These are phyloP conservation scores for Petrolisthes manimaculis DNA, from an alignment of 2,888 invertebrate genomes.

Conservation along the genomic window DNA sequence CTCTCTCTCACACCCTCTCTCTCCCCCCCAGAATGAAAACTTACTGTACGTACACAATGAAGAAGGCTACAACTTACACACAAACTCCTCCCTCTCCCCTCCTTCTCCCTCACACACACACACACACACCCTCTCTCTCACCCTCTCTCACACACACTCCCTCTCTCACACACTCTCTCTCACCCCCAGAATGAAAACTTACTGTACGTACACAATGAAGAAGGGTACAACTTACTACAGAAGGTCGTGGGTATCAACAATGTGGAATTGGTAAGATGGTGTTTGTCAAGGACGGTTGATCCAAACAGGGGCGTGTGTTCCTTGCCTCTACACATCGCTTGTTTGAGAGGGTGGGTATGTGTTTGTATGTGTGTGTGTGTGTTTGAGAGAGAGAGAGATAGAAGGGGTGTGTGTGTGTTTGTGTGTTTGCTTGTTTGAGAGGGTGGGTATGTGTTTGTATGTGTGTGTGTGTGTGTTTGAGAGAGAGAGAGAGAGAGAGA, in stretches of 20 bases:
- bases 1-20: neutral
- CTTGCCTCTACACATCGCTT: constrained; percentile 81
- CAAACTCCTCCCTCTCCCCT: neutral
- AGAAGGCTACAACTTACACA: constrained; percentile 76
- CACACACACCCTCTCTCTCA: neutral
- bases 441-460: no score
- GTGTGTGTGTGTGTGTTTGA: neutral
- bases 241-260: constrained; percentile 81
- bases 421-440: constrained; percentile 6
- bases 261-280: constrained; percentile 79
- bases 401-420: neutral
- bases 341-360: constrained; percentile 76
- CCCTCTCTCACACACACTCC: no score
- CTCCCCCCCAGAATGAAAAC: constrained; percentile 76
- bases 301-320: constrained; percentile 81
- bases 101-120: no score
- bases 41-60: constrained; percentile 78
- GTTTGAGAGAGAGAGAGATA: neutral
- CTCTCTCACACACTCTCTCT: no score
- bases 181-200: constrained; percentile 77
- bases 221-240: constrained; percentile 80
- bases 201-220: constrained; percentile 77
- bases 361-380: neutral
- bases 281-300: constrained; percentile 75
- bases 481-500: neutral